Evolutionary conservation across 2,113 vertebrate genomes (phyloP), one percentile per base, ranked within the genome.

Genomic region (Nibea albiflora): DNA sequence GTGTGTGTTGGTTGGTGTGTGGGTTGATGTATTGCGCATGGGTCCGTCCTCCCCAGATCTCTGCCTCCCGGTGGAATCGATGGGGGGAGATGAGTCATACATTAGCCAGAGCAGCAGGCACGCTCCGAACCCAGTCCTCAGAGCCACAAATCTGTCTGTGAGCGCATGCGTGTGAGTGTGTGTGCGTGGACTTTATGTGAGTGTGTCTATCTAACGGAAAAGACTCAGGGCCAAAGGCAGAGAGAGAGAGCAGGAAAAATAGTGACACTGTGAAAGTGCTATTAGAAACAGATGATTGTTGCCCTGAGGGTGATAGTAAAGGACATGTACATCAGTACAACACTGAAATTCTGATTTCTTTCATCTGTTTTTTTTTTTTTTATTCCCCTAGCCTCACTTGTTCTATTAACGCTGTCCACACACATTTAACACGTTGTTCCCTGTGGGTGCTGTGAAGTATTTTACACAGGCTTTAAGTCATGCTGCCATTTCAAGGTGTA

Each of bases 61-160:
- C 69, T 86, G 85, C 61, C 65, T 76, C 84, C 73, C 9, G 2
- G 70, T 47, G 61, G 65, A 86, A 81, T 76, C 76, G 62, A 85
- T 78, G 52, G 56, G 64, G 63, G 47, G 73, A 58, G 77, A 77
- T 88, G 86, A 90, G 85, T 87, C 87, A 88, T 85, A 64, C 75
- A 78, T 89, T 88, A 86, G 75, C 69, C 78, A 28, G 66, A 80
- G 79, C 86, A 80, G 82, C 71, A 84, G 84, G 26, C 84, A 78
- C 54, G 2, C 81, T 80, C 73, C 58, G 65, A 82, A 60, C 82
- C 61, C 61, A 47, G 69, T 70, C 57, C 49, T 90, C 61, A 35
- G 24, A 24, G 73, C 87, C 50, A 75, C 87, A 81, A 83, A 90
- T 90, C 76, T 47, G 56, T 58, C 14, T 54, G 50, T 52, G 66